Evolutionary conservation across 37 sponge, comb jelly and placozoan genomes (phyloP), one percentile per base, ranked within the genome.

Genomic region (Axinella damicornis): DNA sequence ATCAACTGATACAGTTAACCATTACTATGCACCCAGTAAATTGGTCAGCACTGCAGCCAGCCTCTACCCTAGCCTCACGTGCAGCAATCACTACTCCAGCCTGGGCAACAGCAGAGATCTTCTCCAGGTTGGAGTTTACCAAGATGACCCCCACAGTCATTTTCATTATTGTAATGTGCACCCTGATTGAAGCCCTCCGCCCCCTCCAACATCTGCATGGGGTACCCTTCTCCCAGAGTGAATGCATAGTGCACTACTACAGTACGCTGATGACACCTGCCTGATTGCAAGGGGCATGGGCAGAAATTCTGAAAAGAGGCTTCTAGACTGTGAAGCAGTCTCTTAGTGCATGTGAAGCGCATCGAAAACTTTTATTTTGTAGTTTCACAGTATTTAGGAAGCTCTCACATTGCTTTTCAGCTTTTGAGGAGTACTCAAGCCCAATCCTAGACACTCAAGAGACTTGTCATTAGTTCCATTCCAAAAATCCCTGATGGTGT

Each of bases 91-190:
- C 13, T 33, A 83, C 84, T 31, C 58, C 28, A 31, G 15, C 35
- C 13, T 74, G 84, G 84, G 53, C 71, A 9, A 54, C 81, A 20
- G 0, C 81, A 30, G 71, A 54, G 24, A 41, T 81, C 58, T 25
- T 9, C 57, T 81, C 5, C 52, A 54, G 18, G 55, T 57, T 39
- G 81, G 84, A n/a, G 74, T 83, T 1, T 73, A 69, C 66, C 84
- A 83, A 32, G 84, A 74, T 13, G 84, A 83, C 74, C 84, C 84
- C 22, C 74, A 65, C 73, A 32, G 57, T 57, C 27, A 73, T 83
- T 15, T 83, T 72, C 65, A 74, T 65, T 53, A 83, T 66, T 0
- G 74, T 83, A 4, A 74, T 83, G 65, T 64, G 73, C 74, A 83
- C 75, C 34, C 74, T 73, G 35, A 57, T 69, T 12, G 81, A 81